Evolutionary conservation across 2,797 vertebrate genomes (phyloP).

Genomic region (Oreochromis mossambicus): DNA sequence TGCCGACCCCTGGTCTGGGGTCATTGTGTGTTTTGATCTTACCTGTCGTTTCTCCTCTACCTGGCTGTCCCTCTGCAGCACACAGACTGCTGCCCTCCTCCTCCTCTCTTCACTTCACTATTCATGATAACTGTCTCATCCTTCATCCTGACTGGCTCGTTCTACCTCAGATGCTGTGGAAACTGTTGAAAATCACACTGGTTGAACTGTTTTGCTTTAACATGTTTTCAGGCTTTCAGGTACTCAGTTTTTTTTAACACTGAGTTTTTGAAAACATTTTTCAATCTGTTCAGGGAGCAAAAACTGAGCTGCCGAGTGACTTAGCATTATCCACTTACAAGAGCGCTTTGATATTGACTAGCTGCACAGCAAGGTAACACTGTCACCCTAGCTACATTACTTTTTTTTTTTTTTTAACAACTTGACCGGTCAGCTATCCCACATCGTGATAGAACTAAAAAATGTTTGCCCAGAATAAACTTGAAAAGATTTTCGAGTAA

Average conservation of each 20-base stretch:
- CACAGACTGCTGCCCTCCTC: rapidly evolving
- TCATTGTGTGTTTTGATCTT: background rate
- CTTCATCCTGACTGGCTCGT: background rate
- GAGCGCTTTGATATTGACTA: background rate
- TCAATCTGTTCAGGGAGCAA: background rate
- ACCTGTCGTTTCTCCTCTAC: background rate
- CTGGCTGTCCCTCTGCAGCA: background rate
- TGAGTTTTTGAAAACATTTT: background rate
- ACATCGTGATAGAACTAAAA: background rate
- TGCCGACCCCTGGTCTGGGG: no score
- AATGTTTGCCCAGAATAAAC: background rate
- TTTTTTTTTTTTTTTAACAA: background rate
- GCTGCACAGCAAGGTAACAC: background rate
- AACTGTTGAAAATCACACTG: background rate
- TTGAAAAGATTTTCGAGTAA: background rate
- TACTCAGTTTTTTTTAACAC: background rate
- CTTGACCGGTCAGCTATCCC: background rate
- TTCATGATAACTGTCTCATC: background rate
- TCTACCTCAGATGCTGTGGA: background rate
- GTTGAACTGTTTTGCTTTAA: background rate
- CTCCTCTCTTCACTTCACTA: background rate
- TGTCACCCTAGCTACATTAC: background rate
- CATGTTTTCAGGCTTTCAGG: background rate
- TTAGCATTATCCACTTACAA: background rate
- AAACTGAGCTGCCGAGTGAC: background rate